Percentiles rank a stretch among this genome's conserved stretches.
These are phyloP conservation scores for Ladona fulva DNA, from an alignment of 1,140 invertebrate species.

Conservation along the genomic window DNA sequence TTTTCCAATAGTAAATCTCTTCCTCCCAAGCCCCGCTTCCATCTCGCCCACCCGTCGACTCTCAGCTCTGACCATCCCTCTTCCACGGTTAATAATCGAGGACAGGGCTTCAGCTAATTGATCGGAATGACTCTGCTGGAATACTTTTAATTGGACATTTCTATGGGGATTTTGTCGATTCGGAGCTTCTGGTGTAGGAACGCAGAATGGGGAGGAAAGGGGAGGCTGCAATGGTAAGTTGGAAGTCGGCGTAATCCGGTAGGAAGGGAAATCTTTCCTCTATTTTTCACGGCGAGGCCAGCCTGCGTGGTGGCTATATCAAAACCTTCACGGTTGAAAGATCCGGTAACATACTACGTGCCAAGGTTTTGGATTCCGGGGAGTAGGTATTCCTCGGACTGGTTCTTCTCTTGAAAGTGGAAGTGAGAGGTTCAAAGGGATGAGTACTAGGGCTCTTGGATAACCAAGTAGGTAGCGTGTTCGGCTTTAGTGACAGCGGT, in stretches of 20 bases:
- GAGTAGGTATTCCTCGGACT: no score
- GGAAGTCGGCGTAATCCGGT: not conserved
- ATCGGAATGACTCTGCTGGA: slow-evolving; percentile 7
- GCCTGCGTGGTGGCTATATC: not conserved
- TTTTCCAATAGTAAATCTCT: not conserved
- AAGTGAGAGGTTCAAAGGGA: no score
- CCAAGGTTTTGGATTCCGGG: no score
- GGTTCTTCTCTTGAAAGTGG: no score
- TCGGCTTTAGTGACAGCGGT: no score
- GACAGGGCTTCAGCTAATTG: not conserved
- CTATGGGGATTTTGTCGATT: not conserved
- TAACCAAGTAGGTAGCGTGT: no score
- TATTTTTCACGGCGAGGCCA: not conserved
- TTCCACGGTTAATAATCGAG: slow-evolving; percentile 5
- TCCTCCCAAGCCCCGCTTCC: not conserved
- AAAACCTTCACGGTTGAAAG: not conserved
- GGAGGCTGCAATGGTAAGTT: no score
- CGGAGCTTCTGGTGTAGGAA: not conserved
- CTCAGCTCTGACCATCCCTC: not conserved
- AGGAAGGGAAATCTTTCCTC: not conserved
- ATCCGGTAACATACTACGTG: no score
- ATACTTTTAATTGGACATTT: not conserved
- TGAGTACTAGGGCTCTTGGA: no score
- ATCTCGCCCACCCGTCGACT: not conserved
- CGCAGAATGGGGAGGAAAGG: not conserved